These are phyloP conservation scores for Ooceraea biroi DNA, from an alignment of 1,140 invertebrate genomes.

Conservation along the genomic window DNA sequence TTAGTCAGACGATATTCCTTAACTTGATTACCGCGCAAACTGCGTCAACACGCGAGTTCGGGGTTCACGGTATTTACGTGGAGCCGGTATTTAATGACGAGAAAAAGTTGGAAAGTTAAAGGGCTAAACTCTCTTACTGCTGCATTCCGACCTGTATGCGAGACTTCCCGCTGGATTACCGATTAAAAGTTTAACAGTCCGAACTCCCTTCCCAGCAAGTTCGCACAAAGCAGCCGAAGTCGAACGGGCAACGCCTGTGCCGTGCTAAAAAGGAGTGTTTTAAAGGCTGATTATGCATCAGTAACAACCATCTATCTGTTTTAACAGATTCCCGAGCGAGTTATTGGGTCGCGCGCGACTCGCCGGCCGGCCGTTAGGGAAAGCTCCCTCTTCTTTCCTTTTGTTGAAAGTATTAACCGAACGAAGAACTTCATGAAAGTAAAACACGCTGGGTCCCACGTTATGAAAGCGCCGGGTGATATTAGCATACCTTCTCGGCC, in stretches of 20 bases:
- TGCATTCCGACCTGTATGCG: constrained; percentile 40
- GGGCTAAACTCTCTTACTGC: constrained; percentile 28
- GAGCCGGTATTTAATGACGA: constrained; percentile 40
- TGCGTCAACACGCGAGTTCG: constrained; percentile 30
- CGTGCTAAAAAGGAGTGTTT: constrained; percentile 10
- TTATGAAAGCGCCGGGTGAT: constrained; percentile 79
- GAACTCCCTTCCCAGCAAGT: constrained; percentile 55
- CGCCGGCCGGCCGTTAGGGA: not conserved
- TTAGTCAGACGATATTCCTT: constrained; percentile 23
- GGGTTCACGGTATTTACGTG: constrained; percentile 27
- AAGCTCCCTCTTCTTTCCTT: constrained; percentile 51
- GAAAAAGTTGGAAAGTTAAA: constrained; percentile 56
- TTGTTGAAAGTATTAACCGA: constrained; percentile 74
- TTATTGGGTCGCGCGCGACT: not conserved
- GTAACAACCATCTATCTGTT: constrained; percentile 40
- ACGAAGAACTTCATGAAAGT: constrained; percentile 76
- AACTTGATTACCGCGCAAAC: constrained; percentile 13
- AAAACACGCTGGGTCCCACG: constrained; percentile 67
- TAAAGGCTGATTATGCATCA: constrained; percentile 37
- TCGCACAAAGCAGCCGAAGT: constrained; percentile 33
- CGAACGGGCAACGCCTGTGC: not conserved
- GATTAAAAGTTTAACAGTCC: constrained; percentile 60
- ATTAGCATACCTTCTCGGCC: constrained; percentile 78
- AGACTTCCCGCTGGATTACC: constrained; percentile 48
- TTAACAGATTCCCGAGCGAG: constrained; percentile 12